phyloP scores from a whole-genome alignment of 2,113 vertebrate genomes.

The Capreolus pygargus region DNA sequence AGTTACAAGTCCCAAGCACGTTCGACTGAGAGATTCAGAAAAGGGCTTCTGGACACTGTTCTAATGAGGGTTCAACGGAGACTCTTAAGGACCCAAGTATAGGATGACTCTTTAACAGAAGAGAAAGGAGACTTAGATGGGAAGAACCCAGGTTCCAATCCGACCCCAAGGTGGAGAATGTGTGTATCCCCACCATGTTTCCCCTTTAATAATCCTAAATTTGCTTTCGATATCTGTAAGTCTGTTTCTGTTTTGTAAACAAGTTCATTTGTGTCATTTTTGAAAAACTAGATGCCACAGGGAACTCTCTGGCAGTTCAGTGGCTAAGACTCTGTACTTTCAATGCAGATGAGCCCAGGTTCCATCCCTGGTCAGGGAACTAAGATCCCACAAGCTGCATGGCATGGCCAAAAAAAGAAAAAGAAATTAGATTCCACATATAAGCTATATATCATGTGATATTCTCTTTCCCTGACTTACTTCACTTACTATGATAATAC shows the following conservation, averaged over 20 bases:
- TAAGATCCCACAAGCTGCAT: neutral
- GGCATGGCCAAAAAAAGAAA: neutral
- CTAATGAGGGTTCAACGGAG: neutral
- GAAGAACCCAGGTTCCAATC: neutral
- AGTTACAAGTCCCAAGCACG: neutral
- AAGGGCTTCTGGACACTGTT: neutral
- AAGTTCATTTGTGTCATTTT: neutral
- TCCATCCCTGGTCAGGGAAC: neutral
- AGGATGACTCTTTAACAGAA: neutral
- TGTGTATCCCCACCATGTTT: neutral
- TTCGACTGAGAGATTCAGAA: neutral
- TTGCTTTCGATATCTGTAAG: neutral
- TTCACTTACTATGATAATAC: neutral
- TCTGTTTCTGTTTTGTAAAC: neutral
- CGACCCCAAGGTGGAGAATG: neutral
- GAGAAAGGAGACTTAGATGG: neutral
- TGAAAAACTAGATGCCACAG: neutral
- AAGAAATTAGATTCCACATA: neutral
- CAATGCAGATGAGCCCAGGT: neutral
- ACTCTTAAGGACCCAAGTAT: neutral
- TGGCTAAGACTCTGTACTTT: neutral
- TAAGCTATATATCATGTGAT: neutral
- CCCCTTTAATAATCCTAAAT: neutral
- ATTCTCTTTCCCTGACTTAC: neutral
- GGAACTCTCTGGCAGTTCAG: neutral